Conservation (phyloP, 1,140 invertebrate species). For the Drosophila mojavensis region DNA sequence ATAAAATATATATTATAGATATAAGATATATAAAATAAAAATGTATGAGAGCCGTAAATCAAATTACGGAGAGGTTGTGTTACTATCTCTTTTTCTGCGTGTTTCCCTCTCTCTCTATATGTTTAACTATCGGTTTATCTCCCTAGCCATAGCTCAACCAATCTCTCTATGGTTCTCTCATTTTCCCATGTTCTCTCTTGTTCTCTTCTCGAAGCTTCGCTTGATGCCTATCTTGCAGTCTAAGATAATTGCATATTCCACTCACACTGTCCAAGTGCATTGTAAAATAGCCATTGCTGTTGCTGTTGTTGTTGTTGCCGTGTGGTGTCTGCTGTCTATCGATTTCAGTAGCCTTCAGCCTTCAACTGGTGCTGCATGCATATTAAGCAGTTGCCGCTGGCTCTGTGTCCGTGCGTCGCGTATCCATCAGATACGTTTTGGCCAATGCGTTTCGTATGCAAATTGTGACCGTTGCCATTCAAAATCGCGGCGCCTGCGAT, state of each 20-base stretch:
- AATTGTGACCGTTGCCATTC: slow-evolving; percentile 68
- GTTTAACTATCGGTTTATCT: not conserved
- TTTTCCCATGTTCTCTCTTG: not conserved
- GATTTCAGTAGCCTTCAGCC: slow-evolving; percentile 76
- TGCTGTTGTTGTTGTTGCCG: slow-evolving; percentile 36
- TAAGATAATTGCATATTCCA: slow-evolving; percentile 54
- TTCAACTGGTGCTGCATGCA: slow-evolving; percentile 59
- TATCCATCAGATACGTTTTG: slow-evolving; percentile 33
- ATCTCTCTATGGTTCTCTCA: not conserved
- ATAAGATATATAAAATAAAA: too few relatives aligned
- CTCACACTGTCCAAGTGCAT: slow-evolving; percentile 63
- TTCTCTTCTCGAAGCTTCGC: slow-evolving; percentile 6
- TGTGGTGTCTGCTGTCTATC: slow-evolving; percentile 56
- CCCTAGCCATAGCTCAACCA: not conserved
- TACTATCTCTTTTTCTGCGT: not conserved
- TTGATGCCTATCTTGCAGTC: slow-evolving; percentile 21
- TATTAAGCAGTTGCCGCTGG: slow-evolving; percentile 53
- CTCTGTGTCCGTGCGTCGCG: not conserved
- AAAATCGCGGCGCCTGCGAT: slow-evolving; percentile 52
- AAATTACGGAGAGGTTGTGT: not conserved
- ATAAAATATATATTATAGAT: too few relatives aligned
- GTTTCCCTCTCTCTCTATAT: too few relatives aligned
- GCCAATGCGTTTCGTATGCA: slow-evolving; percentile 60
- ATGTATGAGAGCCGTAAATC: not conserved
- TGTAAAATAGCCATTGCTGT: slow-evolving; percentile 51